These are phyloP conservation scores for Gobionotothen gibberifrons DNA, from an alignment of 2,797 vertebrate genomes.

Conservation along the genomic window DNA sequence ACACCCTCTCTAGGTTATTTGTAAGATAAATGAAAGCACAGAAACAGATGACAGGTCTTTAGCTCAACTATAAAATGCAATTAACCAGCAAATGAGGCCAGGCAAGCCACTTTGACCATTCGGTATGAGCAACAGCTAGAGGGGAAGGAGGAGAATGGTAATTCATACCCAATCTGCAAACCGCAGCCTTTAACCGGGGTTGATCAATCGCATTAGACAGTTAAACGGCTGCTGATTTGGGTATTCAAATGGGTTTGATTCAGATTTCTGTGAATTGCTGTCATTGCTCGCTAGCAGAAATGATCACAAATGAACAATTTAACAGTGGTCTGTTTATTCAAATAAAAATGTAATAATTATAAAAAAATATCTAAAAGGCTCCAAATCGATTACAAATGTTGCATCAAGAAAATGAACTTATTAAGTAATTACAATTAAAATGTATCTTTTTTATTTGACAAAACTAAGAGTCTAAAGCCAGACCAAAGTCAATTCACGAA, in stretches of 20 bases:
- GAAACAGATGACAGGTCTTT: conserved; percentile 90
- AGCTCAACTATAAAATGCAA: conserved; percentile 92
- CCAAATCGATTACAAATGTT: too few species aligned
- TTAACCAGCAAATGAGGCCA: conserved; percentile 95
- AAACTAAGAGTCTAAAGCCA: not conserved
- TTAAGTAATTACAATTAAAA: too few species aligned
- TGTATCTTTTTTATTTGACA: too few species aligned
- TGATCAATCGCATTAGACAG: conserved; percentile 78
- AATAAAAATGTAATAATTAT: not conserved
- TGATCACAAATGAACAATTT: conserved; percentile 25
- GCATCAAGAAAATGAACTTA: too few species aligned
- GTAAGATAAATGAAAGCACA: conserved; percentile 87
- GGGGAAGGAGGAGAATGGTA: conserved; percentile 82
- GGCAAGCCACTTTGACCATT: conserved; percentile 89
- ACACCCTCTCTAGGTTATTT: conserved; percentile 84
- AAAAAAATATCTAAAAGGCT: too few species aligned
- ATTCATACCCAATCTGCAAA: conserved; percentile 78
- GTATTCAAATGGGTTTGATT: conserved; percentile 68
- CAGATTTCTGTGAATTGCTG: conserved; percentile 38
- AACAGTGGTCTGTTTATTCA: not conserved
- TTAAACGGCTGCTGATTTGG: conserved; percentile 73
- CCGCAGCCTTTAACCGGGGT: conserved; percentile 61
- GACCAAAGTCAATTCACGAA: too few species aligned
- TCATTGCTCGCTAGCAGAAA: not conserved
- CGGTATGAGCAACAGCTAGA: conserved; percentile 84